Percentiles rank a stretch among this genome's conserved stretches.
Evolutionary conservation across 2,888 invertebrate species (phyloP).

Genomic region (Aphidoletes aphidimyza): DNA sequence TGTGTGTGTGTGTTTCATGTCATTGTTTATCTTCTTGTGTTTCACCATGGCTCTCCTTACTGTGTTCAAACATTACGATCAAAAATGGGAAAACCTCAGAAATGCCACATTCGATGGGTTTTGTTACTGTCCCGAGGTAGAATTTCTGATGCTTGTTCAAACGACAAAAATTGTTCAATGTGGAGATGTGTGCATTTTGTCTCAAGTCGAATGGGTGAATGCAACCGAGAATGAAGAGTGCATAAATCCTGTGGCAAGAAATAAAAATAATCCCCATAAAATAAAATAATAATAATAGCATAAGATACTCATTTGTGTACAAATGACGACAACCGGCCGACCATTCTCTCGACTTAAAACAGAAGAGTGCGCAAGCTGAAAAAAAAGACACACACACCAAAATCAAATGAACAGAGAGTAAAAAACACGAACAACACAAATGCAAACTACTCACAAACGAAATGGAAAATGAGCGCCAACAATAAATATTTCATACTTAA

Average conservation of each 20-base stretch:
- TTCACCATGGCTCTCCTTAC: too few relatives aligned
- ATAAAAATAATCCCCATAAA: conserved; percentile 8
- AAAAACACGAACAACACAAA: background rate
- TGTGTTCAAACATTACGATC: background rate
- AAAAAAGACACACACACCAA: conserved; percentile 3
- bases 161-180: background rate
- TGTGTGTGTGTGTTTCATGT: background rate
- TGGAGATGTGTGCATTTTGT: background rate
- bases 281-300: conserved; percentile 33
- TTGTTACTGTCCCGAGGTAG: background rate
- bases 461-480: conserved; percentile 51
- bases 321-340: background rate
- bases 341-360: background rate
- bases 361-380: background rate
- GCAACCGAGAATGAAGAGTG: conserved; percentile 4
- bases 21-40: background rate
- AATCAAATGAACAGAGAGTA: background rate
- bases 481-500: conserved; percentile 51
- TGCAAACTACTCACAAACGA: background rate
- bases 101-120: background rate
- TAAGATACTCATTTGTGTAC: conserved; percentile 24
- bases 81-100: conserved; percentile 10
- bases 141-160: background rate
- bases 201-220: too few relatives aligned
- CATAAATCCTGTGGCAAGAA: conserved; percentile 31